These are phyloP conservation scores for Caenorhabditis remanei DNA, from an alignment of 1,140 invertebrate genomes.

Conservation along the genomic window DNA sequence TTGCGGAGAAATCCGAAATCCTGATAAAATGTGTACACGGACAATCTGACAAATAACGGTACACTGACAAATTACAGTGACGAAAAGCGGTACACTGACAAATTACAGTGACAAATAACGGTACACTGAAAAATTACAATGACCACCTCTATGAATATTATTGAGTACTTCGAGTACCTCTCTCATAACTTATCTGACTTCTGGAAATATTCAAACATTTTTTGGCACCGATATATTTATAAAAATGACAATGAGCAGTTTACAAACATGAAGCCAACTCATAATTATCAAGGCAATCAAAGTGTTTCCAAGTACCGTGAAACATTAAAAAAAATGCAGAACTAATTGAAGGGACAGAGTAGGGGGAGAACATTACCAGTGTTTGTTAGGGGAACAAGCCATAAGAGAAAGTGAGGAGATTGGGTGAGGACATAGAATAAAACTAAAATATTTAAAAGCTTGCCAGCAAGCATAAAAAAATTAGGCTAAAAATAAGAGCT, in stretches of 20 bases:
- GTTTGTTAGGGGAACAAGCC: not conserved
- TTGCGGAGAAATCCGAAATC: no score
- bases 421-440: not conserved
- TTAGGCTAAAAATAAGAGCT: not conserved
- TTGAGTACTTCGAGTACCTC: no score
- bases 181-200: no score
- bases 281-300: not conserved
- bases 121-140: no score
- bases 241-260: not conserved
- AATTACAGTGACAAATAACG: no score
- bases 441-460: not conserved
- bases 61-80: no score
- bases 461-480: not conserved
- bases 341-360: not conserved
- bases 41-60: no score
- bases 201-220: not conserved
- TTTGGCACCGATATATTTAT: constrained; percentile 11
- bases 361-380: not conserved
- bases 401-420: not conserved
- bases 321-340: constrained; percentile 35
- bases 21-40: no score
- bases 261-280: not conserved
- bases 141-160: no score
- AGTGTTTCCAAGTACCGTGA: no score
- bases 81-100: no score